Evolutionary conservation across 1,140 invertebrate species (phyloP).

Genomic region (Cepaea nemoralis): DNA sequence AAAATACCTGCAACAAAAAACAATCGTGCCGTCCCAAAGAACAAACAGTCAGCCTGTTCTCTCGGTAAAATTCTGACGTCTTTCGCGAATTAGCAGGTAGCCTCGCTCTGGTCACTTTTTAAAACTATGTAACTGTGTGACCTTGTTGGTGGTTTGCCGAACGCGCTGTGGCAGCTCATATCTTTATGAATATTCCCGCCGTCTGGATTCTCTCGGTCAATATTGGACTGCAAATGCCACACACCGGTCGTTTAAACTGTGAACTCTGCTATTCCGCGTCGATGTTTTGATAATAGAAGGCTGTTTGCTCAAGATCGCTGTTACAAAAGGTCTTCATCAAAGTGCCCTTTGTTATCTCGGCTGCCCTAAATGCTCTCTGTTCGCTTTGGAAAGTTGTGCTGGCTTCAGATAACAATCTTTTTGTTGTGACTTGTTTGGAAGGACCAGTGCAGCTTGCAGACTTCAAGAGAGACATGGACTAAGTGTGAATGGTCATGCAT

Average conservation of each 20-base stretch:
- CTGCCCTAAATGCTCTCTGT: not conserved
- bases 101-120: not conserved
- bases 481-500: not conserved
- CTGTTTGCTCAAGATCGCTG: not conserved
- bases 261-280: not conserved
- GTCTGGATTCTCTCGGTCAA: not conserved
- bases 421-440: not conserved
- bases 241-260: not conserved
- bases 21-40: not conserved
- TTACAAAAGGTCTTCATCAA: slow-evolving; percentile 10
- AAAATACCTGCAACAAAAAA: not conserved
- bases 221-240: not conserved
- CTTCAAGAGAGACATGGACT: not conserved
- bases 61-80: not conserved
- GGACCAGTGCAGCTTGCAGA: not conserved
- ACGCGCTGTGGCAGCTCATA: not conserved
- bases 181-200: slow-evolving; percentile 4
- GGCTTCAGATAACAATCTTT: not conserved
- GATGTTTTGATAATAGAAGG: slow-evolving; percentile 6
- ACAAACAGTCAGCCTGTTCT: not conserved
- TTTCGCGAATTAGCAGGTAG: not conserved
- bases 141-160: not conserved
- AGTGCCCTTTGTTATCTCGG: not conserved
- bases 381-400: not conserved
- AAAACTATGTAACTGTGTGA: not conserved